Conservation (phyloP, 1,140 invertebrate species). For the Venturia canescens region DNA sequence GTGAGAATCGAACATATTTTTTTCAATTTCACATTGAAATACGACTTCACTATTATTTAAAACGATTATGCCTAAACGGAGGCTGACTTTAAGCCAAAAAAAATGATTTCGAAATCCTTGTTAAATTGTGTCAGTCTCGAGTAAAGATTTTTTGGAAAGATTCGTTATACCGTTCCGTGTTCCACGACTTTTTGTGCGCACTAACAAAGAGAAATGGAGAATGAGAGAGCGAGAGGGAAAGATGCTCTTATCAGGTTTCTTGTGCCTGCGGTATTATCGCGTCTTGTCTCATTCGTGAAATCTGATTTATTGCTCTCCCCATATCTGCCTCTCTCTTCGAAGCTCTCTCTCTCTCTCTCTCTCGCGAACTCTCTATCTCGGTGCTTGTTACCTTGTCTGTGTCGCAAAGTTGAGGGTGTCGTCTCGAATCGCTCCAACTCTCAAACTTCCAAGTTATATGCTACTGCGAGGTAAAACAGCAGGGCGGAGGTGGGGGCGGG, state of each 20-base stretch:
- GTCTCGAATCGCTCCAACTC: constrained; percentile 6
- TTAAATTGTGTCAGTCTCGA: no score
- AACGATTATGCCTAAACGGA: no score
- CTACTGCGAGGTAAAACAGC: background rate
- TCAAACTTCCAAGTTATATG: constrained; percentile 32
- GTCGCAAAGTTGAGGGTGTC: constrained; percentile 1
- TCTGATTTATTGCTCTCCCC: constrained; percentile 34
- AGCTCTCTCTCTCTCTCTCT: background rate
- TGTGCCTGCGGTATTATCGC: constrained; percentile 27
- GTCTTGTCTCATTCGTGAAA: constrained; percentile 28
- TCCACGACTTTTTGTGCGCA: no score
- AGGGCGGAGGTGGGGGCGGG: background rate
- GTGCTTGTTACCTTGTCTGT: background rate
- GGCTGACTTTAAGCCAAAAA: no score
- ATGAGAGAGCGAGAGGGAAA: background rate
- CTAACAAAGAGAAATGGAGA: background rate
- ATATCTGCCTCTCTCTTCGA: background rate
- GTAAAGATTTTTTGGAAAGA: no score
- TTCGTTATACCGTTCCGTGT: no score
- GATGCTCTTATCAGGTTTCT: constrained; percentile 9
- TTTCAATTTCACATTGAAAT: no score
- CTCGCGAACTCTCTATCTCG: constrained; percentile 2
- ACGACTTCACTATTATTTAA: no score
- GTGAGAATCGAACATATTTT: no score
- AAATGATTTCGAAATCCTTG: background rate